phyloP scores from a whole-genome alignment of 2,113 vertebrate genomes.

The Gallinago media region DNA sequence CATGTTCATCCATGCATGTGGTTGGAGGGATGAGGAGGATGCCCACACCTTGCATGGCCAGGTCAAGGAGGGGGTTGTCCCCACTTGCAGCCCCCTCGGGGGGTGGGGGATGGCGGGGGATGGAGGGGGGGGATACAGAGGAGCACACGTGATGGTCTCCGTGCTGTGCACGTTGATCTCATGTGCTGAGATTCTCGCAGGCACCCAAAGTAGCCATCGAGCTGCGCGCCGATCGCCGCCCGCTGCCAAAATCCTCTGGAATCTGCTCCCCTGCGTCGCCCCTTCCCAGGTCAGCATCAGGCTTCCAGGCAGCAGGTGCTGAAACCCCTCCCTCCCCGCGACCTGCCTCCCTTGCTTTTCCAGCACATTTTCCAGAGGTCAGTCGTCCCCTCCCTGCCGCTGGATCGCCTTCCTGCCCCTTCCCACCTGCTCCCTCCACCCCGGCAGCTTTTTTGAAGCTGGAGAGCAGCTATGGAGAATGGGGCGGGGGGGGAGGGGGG shows the following conservation, averaged over 20 bases:
- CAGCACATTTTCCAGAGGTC: constrained; percentile 70
- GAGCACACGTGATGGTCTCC: background rate
- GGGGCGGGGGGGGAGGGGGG: background rate
- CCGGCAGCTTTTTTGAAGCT: constrained; percentile 10
- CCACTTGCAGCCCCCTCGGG: fast-evolving
- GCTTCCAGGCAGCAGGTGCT: constrained; percentile 68
- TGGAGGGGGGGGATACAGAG: fast-evolving
- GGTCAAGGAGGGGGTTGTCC: background rate
- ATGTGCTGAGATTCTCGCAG: constrained; percentile 30
- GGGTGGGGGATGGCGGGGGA: background rate
- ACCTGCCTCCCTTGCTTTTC: constrained; percentile 61
- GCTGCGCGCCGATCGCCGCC: background rate
- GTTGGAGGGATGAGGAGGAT: background rate
- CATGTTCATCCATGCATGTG: fast-evolving
- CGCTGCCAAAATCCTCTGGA: constrained; percentile 61
- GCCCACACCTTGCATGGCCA: fast-evolving
- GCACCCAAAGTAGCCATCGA: constrained; percentile 68
- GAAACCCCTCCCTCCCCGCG: constrained; percentile 30
- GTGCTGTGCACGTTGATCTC: constrained; percentile 10
- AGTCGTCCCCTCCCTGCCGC: constrained; percentile 2
- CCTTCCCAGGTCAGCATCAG: constrained; percentile 56
- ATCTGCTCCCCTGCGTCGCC: constrained; percentile 58
- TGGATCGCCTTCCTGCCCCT: constrained; percentile 40
- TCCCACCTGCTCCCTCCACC: constrained; percentile 43
- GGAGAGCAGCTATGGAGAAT: background rate